Evolutionary conservation across 2,113 vertebrate genomes (phyloP).

Genomic region (Dicaeum eximium): DNA sequence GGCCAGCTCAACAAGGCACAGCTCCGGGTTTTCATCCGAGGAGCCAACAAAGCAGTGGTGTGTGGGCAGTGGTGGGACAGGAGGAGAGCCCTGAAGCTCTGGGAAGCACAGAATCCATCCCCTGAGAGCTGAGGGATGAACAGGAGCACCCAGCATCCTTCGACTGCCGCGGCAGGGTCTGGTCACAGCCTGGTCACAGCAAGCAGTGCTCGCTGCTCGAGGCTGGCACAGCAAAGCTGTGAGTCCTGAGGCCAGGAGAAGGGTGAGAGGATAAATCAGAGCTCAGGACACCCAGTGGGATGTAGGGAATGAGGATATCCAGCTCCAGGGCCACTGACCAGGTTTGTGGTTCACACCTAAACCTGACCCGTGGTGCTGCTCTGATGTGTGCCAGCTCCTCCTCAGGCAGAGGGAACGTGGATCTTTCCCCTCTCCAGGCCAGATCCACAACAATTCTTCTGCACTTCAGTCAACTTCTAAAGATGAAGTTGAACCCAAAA

Average conservation of each 20-base stretch:
- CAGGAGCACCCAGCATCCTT: not conserved
- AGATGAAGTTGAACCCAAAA: not conserved
- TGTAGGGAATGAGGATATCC: accelerated
- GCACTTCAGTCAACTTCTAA: not conserved
- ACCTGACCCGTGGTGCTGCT: not conserved
- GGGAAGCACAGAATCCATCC: accelerated
- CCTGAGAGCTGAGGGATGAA: not conserved
- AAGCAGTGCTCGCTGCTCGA: accelerated
- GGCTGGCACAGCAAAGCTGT: not conserved
- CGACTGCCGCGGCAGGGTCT: accelerated
- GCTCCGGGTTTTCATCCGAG: accelerated
- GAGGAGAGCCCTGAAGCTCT: not conserved
- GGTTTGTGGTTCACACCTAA: not conserved
- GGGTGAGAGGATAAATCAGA: not conserved
- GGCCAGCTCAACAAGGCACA: not conserved
- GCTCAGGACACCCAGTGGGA: not conserved
- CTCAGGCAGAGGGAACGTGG: accelerated
- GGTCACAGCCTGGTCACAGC: not conserved
- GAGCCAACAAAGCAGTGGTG: not conserved
- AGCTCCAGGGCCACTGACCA: accelerated
- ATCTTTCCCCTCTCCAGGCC: not conserved
- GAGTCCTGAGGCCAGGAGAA: not conserved
- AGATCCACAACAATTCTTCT: not conserved
- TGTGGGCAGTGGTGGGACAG: not conserved
- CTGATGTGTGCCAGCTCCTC: accelerated